Evolutionary conservation across 2,113 vertebrate genomes (phyloP).

Genomic region (Burhinus oedicnemus): DNA sequence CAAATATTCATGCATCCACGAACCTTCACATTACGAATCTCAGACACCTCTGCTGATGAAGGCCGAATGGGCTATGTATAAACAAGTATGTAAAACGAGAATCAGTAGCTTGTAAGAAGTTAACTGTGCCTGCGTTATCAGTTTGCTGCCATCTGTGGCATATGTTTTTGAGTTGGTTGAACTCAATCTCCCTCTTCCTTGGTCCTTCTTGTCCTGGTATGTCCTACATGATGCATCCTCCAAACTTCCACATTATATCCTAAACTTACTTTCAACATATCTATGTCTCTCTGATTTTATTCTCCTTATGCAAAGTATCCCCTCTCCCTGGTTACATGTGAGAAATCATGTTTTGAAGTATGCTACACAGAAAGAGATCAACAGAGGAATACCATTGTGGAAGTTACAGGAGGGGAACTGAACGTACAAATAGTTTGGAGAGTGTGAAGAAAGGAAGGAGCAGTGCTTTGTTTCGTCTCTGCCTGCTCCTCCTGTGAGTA

Average conservation of each 20-base stretch:
- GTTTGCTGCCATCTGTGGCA: not conserved
- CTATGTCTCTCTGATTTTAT: not conserved
- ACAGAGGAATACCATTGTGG: rapidly evolving
- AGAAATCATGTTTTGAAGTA: not conserved
- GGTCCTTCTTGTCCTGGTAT: not conserved
- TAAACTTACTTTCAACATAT: not conserved
- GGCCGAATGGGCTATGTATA: not conserved
- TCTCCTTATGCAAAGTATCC: not conserved
- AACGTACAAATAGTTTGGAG: not conserved
- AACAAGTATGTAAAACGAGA: not conserved
- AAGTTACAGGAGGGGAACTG: not conserved
- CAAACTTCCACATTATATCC: not conserved
- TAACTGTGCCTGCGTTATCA: not conserved
- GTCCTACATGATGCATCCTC: rapidly evolving
- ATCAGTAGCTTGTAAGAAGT: not conserved
- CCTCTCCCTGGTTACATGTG: not conserved
- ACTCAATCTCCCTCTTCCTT: not conserved
- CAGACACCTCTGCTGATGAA: not conserved
- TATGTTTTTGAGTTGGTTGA: not conserved
- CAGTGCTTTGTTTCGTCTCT: not conserved
- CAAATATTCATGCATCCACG: not conserved
- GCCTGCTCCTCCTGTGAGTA: not conserved
- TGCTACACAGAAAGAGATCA: not conserved
- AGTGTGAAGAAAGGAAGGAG: not conserved
- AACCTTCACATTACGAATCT: not conserved